Conservation (phyloP, 30 jellyfish, hydroid and myxozoan species). For the Aurelia coerulea region DNA sequence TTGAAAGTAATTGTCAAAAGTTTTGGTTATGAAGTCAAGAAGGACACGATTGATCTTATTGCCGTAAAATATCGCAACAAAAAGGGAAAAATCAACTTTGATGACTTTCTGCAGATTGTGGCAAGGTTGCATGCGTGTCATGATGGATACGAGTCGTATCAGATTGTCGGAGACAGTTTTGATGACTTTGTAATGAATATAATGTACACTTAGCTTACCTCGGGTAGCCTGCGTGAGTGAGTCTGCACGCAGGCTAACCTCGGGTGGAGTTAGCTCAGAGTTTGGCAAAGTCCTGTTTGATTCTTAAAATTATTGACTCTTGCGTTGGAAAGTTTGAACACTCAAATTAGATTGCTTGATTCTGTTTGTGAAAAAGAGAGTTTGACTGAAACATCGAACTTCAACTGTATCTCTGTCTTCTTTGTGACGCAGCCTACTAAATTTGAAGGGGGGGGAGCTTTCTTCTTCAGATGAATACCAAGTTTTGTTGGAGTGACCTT, state of each 20-base stretch:
- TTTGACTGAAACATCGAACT: no score
- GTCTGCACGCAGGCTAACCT: no score
- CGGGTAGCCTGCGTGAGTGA: no score
- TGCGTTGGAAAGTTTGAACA: neutral
- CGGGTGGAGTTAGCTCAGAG: no score
- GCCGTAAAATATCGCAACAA: constrained; percentile 55
- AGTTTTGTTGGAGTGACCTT: no score
- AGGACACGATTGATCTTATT: constrained; percentile 18
- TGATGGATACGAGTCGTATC: constrained; percentile 39
- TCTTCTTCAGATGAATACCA: no score
- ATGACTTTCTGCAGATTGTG: constrained; percentile 59
- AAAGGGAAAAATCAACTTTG: constrained; percentile 38
- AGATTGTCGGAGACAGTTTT: constrained; percentile 56
- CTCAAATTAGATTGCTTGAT: no score
- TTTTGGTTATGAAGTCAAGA: constrained; percentile 28
- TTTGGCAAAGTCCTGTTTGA: neutral
- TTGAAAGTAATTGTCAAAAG: constrained; percentile 26
- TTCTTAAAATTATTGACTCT: neutral
- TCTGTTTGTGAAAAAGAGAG: no score
- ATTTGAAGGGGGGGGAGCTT: no score
- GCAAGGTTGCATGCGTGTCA: constrained; percentile 50
- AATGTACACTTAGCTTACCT: constrained; percentile 22
- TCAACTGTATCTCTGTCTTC: no score
- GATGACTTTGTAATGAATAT: constrained; percentile 46
- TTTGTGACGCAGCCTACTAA: no score